phyloP scores from a whole-genome alignment of 2,888 invertebrate genomes.

The Maniola hyperantus region DNA sequence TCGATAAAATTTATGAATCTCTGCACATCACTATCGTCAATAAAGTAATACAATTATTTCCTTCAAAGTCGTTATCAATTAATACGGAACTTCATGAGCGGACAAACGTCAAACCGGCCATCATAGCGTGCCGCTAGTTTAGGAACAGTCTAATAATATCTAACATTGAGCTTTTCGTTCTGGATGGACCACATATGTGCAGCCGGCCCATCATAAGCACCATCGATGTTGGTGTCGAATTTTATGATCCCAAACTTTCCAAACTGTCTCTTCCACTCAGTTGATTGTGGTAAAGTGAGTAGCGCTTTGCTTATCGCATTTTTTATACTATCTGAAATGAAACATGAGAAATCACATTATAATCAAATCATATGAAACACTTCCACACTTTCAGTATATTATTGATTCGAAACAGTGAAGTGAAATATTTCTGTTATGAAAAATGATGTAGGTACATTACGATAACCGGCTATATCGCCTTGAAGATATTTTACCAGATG shows the following conservation, averaged over 20 bases:
- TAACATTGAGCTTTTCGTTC: conserved; percentile 75
- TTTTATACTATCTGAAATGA: conserved; percentile 68
- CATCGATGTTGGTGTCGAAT: conserved; percentile 70
- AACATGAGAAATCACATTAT: conserved; percentile 14
- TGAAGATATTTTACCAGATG: not conserved
- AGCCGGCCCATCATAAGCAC: conserved; percentile 75
- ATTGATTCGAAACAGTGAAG: too few relatives aligned
- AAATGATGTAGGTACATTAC: too few relatives aligned
- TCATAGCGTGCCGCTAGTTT: too few relatives aligned
- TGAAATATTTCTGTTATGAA: too few relatives aligned
- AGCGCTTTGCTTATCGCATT: conserved; percentile 66
- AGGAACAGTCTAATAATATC: conserved; percentile 79
- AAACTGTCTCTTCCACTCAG: conserved; percentile 68
- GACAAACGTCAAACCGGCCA: too few relatives aligned
- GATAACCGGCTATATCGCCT: not conserved
- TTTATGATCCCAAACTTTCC: conserved; percentile 76
- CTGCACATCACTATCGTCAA: too few relatives aligned
- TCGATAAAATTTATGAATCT: too few relatives aligned
- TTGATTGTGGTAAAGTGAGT: conserved; percentile 61
- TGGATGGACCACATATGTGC: conserved; percentile 78
- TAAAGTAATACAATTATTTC: too few relatives aligned
- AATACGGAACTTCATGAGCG: too few relatives aligned
- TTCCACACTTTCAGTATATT: too few relatives aligned
- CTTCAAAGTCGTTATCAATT: too few relatives aligned
- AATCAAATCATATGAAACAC: too few relatives aligned